Base-by-base conservation (phyloP, 2,888 invertebrate genomes). In the Euzophera pinguis region DNA sequence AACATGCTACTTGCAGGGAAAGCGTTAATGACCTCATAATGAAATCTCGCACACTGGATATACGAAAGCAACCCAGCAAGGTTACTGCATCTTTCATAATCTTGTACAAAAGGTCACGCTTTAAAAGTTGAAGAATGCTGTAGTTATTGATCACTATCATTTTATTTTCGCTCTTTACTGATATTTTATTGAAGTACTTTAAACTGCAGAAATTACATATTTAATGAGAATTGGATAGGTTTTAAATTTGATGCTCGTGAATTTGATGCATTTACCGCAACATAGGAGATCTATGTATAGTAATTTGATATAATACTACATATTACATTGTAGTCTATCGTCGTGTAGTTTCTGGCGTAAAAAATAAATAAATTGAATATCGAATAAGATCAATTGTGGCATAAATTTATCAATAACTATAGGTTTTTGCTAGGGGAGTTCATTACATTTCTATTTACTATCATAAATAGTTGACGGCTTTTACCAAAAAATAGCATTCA, bases 21-120 rank as follows among this genome's bases (percentile, higher is more conserved):
- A 84, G 79, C 63, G 73, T 64, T 78, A 75, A 78, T 80, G 73
- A 69, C 60, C 56, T 64, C 67, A 63, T 67, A 66, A 69, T 70
- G 64, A 65, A 67, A 67, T 69, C 62, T 66, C 65, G 58, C 55
- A 47, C 55, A 59, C 63, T 63, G 62, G 59, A 38, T 58, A 57
- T 59, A 53, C 56, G 65, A 61, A 64, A 56, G 39, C 49, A 39
- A 50, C 27, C 49, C 42, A 55, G 56, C 53, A 62, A 60, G 63
- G 67, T 63, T 62, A 49, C 22, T 39, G 38, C 39, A 49, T 49
- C 38, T 38, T 49, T 49, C 49, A 49, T 49, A 49, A 62, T 49
- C 29, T 10, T 29, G 38, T 22, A 38, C 13, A 38, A 50, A 50
- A 50, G 49, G 49, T 50, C 39, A 41, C 14, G 14, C 29, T 50